Base-by-base conservation (phyloP, 2,797 vertebrate species). In the Masticophis lateralis region DNA sequence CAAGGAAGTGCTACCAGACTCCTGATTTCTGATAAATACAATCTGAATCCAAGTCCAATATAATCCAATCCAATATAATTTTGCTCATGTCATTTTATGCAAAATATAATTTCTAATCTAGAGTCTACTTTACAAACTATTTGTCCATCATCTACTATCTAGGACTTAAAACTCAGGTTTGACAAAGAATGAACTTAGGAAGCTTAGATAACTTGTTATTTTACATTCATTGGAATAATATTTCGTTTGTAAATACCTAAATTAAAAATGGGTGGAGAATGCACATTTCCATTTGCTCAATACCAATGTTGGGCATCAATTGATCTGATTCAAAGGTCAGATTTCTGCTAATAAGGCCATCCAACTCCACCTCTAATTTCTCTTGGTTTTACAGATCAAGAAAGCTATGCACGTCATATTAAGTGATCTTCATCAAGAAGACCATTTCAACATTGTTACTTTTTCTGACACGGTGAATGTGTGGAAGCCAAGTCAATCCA, bases 381-480 rank as follows among this genome's bases (percentile, higher is more conserved):
- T 37, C 20, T 43, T 13, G 22, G 18, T 61, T 69, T 61, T 91
- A 95, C 97, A 99, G 98, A 99, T 98, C 69, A 98, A 98, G 95
- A 98, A 98, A 93, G 98, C 98, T 32, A 98, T 98, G 98, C 95
- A 94, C 87, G 98, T 98, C 61, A 99, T 99, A 92, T 97, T 99
- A 5, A 96, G 96, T n/a, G 98, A 99, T 92, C 98, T 98, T 2
- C 97, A 96, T 87, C 97, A 98, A 90, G 98, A 98, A 0, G 98
- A 99, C 97, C 97, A 98, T 96, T 99, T 99, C 96, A 99, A 99
- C 94, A 98, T 99, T 94, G 98, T 98, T 94, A 98, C 98, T 89
- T 99, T 99, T 97, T 98, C 98, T 8, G 98, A 99, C 88, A 97
- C 96, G 5, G 98, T 98, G 86, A 97, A 97, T 86, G 97, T 97